These are phyloP conservation scores for Sinodicranocentrus sp. DNA, from an alignment of 2,888 invertebrate species.

Conservation along the genomic window DNA sequence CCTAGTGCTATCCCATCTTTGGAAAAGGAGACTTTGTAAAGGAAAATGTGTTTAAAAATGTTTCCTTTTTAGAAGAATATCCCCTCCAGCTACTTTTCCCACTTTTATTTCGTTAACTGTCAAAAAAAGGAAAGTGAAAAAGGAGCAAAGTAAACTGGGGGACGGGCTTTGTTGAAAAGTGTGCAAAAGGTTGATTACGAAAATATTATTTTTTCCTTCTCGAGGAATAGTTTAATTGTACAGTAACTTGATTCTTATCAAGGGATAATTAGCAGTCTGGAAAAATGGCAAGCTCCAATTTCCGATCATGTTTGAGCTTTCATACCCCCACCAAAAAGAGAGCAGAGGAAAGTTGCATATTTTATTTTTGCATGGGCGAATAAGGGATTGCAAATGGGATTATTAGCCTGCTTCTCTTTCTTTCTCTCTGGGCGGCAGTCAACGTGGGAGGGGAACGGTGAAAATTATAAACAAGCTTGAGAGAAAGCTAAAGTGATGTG, in stretches of 20 bases:
- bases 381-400: not conserved
- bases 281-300: slow-evolving; percentile 37
- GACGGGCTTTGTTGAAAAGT: not conserved
- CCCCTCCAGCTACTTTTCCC: not conserved
- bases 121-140: not conserved
- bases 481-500: slow-evolving; percentile 10
- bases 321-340: not conserved
- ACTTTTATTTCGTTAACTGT: slow-evolving; percentile 1
- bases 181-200: not conserved
- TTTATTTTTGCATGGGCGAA: not conserved
- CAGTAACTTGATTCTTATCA: slow-evolving; percentile 34
- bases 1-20: too few relatives aligned
- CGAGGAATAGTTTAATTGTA: slow-evolving; percentile 22
- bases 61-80: too few relatives aligned
- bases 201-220: too few relatives aligned
- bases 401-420: not conserved
- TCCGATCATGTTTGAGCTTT: slow-evolving; percentile 4
- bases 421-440: slow-evolving; percentile 16
- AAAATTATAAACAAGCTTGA: slow-evolving; percentile 13
- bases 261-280: slow-evolving; percentile 27
- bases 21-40: too few relatives aligned
- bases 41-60: too few relatives aligned
- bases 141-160: too few relatives aligned
- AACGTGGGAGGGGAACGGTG: not conserved
- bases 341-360: slow-evolving; percentile 1